Percentiles rank a stretch among this genome's conserved stretches.
These are phyloP conservation scores for Dasypus novemcinctus DNA, from an alignment of 2,113 vertebrate genomes.

Conservation along the genomic window DNA sequence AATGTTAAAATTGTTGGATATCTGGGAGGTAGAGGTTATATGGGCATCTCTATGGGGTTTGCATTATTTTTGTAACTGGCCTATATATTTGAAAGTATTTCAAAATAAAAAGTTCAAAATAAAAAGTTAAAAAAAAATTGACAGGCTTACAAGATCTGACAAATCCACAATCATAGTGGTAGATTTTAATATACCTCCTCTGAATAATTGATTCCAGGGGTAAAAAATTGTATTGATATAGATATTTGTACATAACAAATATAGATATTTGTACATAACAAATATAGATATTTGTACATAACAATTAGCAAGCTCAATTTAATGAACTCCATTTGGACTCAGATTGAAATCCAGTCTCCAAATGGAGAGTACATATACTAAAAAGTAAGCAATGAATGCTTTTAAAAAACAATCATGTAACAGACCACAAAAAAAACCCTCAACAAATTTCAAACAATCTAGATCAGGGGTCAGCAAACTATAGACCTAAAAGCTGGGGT, in stretches of 20 bases:
- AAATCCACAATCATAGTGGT: background rate
- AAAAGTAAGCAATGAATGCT: too few relatives aligned
- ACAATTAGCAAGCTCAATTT: background rate
- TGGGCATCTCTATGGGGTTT: too few relatives aligned
- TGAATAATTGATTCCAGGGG: background rate
- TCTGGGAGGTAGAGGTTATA: too few relatives aligned
- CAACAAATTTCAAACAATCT: background rate
- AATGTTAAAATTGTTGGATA: too few relatives aligned
- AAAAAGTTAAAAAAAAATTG: too few relatives aligned
- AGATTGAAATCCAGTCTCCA: background rate
- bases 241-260: background rate
- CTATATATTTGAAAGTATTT: too few relatives aligned
- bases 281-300: rapidly evolving
- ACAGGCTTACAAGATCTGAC: too few relatives aligned
- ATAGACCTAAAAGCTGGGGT: background rate
- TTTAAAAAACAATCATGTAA: background rate
- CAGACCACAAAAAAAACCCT: background rate
- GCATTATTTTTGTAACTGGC: too few relatives aligned
- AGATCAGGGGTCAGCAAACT: too few relatives aligned
- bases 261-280: background rate
- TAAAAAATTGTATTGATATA: rapidly evolving
- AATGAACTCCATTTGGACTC: background rate
- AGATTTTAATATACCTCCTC: background rate
- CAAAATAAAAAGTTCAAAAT: too few relatives aligned
- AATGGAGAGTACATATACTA: too few relatives aligned